phyloP scores from a whole-genome alignment of 2,888 invertebrate genomes.

The Apotomis betuletana region DNA sequence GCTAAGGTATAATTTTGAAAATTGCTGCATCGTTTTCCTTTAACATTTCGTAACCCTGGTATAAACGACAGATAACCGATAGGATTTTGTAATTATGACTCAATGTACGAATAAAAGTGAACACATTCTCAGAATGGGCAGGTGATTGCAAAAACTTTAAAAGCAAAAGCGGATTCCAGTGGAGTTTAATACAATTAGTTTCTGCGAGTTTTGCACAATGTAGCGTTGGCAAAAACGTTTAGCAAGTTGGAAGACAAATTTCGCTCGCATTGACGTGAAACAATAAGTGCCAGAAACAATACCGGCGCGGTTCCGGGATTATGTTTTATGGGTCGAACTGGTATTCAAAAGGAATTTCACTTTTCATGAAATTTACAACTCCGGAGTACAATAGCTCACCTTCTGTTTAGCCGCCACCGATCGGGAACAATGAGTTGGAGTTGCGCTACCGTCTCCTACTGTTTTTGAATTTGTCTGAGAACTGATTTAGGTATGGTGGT shows the following conservation, averaged over 20 bases:
- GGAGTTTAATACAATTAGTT: conserved; percentile 37
- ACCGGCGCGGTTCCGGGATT: conserved; percentile 73
- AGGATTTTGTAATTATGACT: conserved; percentile 25
- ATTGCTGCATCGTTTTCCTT: conserved; percentile 32
- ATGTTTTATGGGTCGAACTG: conserved; percentile 76
- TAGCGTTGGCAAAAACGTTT: conserved; percentile 65
- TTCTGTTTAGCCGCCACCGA: conserved; percentile 81
- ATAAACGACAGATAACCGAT: conserved; percentile 27
- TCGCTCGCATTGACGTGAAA: conserved; percentile 77
- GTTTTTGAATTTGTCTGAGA: conserved; percentile 81
- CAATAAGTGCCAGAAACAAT: conserved; percentile 81
- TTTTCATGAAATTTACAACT: conserved; percentile 84
- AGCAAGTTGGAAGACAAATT: conserved; percentile 74
- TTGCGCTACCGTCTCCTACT: conserved; percentile 82
- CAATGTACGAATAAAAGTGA: conserved; percentile 12
- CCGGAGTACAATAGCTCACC: conserved; percentile 78
- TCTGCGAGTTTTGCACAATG: conserved; percentile 60
- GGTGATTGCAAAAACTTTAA: conserved; percentile 43
- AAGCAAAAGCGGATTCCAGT: conserved; percentile 54
- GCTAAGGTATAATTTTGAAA: conserved; percentile 34
- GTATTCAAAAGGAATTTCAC: conserved; percentile 83
- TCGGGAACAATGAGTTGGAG: conserved; percentile 77
- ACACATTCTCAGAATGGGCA: conserved; percentile 18
- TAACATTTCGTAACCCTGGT: conserved; percentile 23
- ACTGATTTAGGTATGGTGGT: conserved; percentile 77